phyloP scores from a whole-genome alignment of 2,888 invertebrate genomes.

The Bursaphelenchus okinawaensis region DNA sequence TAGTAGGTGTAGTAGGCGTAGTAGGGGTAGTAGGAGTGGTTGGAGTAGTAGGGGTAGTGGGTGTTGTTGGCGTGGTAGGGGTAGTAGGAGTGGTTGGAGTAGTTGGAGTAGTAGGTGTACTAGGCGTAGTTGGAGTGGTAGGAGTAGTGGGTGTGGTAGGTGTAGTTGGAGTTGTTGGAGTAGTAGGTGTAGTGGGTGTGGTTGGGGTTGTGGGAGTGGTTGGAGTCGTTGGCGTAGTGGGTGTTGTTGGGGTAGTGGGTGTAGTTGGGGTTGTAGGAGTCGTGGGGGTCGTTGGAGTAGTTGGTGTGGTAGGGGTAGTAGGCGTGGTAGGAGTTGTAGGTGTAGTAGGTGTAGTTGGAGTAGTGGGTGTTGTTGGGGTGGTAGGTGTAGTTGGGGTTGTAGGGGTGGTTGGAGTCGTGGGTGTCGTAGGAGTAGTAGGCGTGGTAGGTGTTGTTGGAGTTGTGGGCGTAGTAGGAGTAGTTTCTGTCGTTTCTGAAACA shows the following conservation, averaged over 20 bases:
- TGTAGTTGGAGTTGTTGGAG: neutral
- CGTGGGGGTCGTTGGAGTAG: neutral
- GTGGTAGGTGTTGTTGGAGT: neutral
- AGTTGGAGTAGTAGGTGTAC: neutral
- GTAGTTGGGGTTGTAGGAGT: neutral
- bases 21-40: neutral
- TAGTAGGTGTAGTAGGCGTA: neutral
- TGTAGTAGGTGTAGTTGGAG: neutral
- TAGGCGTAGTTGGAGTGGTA: neutral
- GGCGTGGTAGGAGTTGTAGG: neutral
- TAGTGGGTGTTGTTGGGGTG: neutral
- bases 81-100: neutral
- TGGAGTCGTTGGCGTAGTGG: neutral
- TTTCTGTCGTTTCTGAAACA: neutral
- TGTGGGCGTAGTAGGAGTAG: neutral
- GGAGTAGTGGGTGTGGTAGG: neutral
- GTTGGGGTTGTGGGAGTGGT: neutral
- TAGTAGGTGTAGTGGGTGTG: neutral
- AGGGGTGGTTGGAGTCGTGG: neutral
- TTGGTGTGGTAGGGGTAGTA: neutral
- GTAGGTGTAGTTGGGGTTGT: neutral
- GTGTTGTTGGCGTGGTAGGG: neutral
- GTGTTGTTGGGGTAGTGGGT: neutral
- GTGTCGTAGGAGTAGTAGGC: neutral
- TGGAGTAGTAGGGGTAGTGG: neutral